phyloP scores from a whole-genome alignment of 2,113 vertebrate genomes.

The Engraulis encrasicolus region DNA sequence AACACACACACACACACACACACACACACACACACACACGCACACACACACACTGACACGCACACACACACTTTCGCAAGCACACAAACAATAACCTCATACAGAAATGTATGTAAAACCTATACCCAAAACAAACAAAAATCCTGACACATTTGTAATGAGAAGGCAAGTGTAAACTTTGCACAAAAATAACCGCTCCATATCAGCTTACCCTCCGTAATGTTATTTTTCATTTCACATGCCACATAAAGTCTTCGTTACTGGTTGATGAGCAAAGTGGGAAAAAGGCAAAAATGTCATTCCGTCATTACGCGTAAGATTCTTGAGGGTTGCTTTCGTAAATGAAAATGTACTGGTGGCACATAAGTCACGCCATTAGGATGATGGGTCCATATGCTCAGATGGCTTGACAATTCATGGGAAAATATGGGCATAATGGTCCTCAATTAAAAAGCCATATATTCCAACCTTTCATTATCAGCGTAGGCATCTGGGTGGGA shows the following conservation, averaged over 20 bases:
- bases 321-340: conserved; percentile 22
- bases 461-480: conserved; percentile 53
- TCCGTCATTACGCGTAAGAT: background rate
- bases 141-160: background rate
- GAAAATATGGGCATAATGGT: conserved; percentile 57
- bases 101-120: background rate
- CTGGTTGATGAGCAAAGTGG: conserved; percentile 2
- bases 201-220: background rate
- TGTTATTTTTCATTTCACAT: background rate
- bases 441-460: conserved; percentile 67
- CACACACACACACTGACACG: background rate
- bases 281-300: background rate
- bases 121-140: background rate
- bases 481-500: conserved; percentile 44
- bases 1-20: background rate
- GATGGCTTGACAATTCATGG: conserved; percentile 53
- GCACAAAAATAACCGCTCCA: background rate
- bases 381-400: conserved; percentile 59
- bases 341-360: conserved; percentile 46
- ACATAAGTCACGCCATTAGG: conserved; percentile 50
- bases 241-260: background rate
- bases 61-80: no score
- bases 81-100: background rate
- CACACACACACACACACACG: no score
- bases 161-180: background rate